Base-by-base conservation (phyloP, 1,140 invertebrate genomes). In the Sipha flava region DNA sequence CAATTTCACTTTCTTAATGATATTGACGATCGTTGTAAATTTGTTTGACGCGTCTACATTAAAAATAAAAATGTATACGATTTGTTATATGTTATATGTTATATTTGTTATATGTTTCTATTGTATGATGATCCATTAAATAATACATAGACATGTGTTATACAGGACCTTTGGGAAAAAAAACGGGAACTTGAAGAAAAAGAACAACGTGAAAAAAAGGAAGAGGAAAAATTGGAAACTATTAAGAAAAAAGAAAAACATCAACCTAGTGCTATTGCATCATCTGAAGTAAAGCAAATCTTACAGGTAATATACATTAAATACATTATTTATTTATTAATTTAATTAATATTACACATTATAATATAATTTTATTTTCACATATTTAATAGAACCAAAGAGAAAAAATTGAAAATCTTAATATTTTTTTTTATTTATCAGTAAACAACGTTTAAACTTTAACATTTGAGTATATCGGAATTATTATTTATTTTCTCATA, bases 211-310 rank as follows among this genome's bases (percentile, higher is more conserved):
- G 90, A 94, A 85, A 86, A 90, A 80, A 87, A 90, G 82, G 92
- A 96, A 84, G 89, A 94, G 72, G 93, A 94, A 84, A 88, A 92
- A 81, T 87, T 94, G 79, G 92, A 95, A 83, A 90, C 92, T 23
- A 87, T 96, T 70, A 92, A 94, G 82, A 96, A 97, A 86, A 96
- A 96, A 86, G 93, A 94, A 83, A 95, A 94, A 85, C 92, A 96
- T 85, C 94, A 96, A 86, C 94, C 96, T 87, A 97, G 95, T 88
- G 96, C 96, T 26, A 92, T 96, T 81, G 95, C 96, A 54, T 97
- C 95, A 79, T 92, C 93, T 16, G 95, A 97, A 87, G 96, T 98
- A 82, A 98, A 98, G 86, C 94, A 96, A 87, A 94, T 94, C 83
- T 88, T 98, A 83, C 93, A 93, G 89, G 92, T 93, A 85, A 86